phyloP scores from a whole-genome alignment of 2,113 vertebrate species.

The Sula dactylatra region DNA sequence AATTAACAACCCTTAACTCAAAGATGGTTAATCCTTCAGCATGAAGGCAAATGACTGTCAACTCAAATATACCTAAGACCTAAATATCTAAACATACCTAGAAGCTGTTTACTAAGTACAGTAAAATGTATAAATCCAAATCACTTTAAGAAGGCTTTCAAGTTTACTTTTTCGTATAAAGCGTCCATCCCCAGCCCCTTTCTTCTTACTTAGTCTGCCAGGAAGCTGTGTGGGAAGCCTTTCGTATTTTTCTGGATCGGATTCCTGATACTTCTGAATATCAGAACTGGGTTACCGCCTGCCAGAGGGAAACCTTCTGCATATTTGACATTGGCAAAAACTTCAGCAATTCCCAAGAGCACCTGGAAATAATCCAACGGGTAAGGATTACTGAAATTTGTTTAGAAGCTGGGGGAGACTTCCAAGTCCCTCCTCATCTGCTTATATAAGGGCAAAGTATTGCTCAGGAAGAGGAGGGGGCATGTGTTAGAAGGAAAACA shows the following conservation, averaged over 20 bases:
- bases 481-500: not conserved
- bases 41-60: not conserved
- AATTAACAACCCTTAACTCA: not conserved
- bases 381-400: slow-evolving; percentile 57
- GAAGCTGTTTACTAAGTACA: not conserved
- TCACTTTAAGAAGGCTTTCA: not conserved
- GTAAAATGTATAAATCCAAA: not conserved
- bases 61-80: not conserved
- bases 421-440: not conserved
- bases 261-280: slow-evolving; percentile 89
- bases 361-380: slow-evolving; percentile 81
- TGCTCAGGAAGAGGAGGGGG: slow-evolving; percentile 7
- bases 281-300: slow-evolving; percentile 86
- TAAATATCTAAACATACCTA: not conserved
- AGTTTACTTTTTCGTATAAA: not conserved
- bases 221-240: slow-evolving; percentile 95
- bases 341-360: slow-evolving; percentile 89
- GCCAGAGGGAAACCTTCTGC: slow-evolving; percentile 85
- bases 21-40: not conserved
- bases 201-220: slow-evolving; percentile 85
- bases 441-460: not conserved
- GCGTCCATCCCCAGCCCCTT: not conserved
- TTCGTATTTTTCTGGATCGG: slow-evolving; percentile 89
- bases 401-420: not conserved
- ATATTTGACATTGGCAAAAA: slow-evolving; percentile 88